Conservation (phyloP, 2,113 vertebrate species). For the Onychostruthus taczanowskii region DNA sequence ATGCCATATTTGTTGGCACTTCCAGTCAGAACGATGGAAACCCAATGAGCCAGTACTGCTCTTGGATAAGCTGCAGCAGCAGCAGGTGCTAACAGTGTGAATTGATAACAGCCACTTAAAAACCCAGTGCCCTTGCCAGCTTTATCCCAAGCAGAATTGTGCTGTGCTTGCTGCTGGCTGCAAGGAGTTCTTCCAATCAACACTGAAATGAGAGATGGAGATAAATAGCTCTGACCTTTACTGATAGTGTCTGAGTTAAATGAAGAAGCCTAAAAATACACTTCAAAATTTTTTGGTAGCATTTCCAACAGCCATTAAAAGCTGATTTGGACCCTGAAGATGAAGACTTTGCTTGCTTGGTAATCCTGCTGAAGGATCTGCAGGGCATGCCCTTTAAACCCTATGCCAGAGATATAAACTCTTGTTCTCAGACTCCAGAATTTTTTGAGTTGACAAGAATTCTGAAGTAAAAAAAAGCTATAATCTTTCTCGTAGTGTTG, state of each 20-base stretch:
- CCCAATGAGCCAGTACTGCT: not conserved
- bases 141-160: not conserved
- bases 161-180: not conserved
- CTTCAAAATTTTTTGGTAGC: not conserved
- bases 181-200: not conserved
- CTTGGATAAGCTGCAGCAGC: conserved; percentile 3
- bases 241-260: not conserved
- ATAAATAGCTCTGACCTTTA: not conserved
- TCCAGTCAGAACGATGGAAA: not conserved
- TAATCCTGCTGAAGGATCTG: not conserved
- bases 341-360: not conserved
- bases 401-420: not conserved
- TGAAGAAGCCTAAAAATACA: not conserved
- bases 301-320: not conserved
- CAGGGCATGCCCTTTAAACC: not conserved
- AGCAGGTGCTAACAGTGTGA: conserved; percentile 16
- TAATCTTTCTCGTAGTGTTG: not conserved
- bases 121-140: not conserved
- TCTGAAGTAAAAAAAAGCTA: not conserved
- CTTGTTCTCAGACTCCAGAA: not conserved
- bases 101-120: conserved; percentile 25
- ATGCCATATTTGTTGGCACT: not conserved
- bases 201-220: not conserved
- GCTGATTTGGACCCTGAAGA: not conserved
- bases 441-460: not conserved